These are phyloP conservation scores for Babylonia areolata DNA, from an alignment of 1,140 invertebrate species.

Conservation along the genomic window DNA sequence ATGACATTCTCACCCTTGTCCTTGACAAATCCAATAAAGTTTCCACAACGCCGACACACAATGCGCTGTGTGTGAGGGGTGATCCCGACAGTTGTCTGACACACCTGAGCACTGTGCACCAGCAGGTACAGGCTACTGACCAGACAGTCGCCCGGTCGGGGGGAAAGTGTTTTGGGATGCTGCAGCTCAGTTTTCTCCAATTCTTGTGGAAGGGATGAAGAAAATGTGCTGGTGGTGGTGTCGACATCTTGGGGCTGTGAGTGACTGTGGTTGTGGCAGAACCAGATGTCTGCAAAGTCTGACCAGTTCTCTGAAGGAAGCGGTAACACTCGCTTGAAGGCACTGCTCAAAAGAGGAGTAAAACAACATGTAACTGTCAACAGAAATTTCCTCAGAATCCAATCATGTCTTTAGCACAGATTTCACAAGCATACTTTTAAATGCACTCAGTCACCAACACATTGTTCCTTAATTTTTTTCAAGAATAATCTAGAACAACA, in stretches of 20 bases:
- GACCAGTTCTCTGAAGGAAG: slow-evolving; percentile 64
- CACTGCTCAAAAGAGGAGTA: slow-evolving; percentile 49
- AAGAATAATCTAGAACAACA: too few relatives aligned
- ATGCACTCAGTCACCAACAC: too few relatives aligned
- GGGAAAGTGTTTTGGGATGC: slow-evolving; percentile 38
- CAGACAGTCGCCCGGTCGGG: slow-evolving; percentile 56
- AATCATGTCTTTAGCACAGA: too few relatives aligned
- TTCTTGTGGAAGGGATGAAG: slow-evolving; percentile 8
- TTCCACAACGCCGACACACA: slow-evolving; percentile 54
- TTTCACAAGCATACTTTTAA: too few relatives aligned
- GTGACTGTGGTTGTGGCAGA: slow-evolving; percentile 59
- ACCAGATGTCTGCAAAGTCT: slow-evolving; percentile 64
- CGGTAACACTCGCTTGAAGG: slow-evolving; percentile 57
- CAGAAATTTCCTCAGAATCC: too few relatives aligned
- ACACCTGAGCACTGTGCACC: slow-evolving; percentile 44
- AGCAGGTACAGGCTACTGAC: slow-evolving; percentile 58
- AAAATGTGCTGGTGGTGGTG: not conserved
- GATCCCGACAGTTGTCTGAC: slow-evolving; percentile 37
- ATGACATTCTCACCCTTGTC: not conserved
- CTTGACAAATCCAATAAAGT: slow-evolving; percentile 55
- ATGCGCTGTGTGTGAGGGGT: slow-evolving; percentile 40
- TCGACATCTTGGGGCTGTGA: not conserved
- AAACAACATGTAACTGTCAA: too few relatives aligned
- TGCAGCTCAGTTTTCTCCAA: not conserved
- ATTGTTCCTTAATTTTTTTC: too few relatives aligned